phyloP scores from a whole-genome alignment of 2,113 vertebrate genomes.

The Agapornis roseicollis region DNA sequence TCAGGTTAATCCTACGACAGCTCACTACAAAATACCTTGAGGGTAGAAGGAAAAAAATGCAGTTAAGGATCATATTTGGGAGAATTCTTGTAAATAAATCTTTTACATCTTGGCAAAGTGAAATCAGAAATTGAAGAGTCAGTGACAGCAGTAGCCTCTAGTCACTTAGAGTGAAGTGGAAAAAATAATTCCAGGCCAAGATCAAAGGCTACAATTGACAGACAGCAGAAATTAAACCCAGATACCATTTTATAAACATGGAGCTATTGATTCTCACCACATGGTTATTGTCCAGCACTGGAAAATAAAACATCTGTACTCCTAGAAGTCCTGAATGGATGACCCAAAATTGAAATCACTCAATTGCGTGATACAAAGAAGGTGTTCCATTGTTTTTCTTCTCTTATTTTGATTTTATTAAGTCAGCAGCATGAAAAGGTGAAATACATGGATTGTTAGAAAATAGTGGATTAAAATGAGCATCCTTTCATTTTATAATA shows the following conservation, averaged over 20 bases:
- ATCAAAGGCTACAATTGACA: constrained; percentile 78
- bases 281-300: constrained; percentile 75
- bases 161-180: constrained; percentile 75
- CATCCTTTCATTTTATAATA: not conserved
- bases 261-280: constrained; percentile 67
- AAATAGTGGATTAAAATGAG: not conserved
- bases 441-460: not conserved
- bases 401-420: not conserved
- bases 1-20: constrained; percentile 38
- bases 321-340: constrained; percentile 55
- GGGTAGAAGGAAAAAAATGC: not conserved
- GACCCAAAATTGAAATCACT: constrained; percentile 53
- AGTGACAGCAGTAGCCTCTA: constrained; percentile 77
- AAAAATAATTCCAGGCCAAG: constrained; percentile 73
- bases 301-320: constrained; percentile 68
- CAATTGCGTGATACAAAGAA: not conserved
- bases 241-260: constrained; percentile 71
- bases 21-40: constrained; percentile 32
- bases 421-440: not conserved
- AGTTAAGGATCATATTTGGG: constrained; percentile 23
- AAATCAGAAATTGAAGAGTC: constrained; percentile 66
- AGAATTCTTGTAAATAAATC: constrained; percentile 71
- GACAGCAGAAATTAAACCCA: constrained; percentile 82
- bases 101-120: constrained; percentile 63
- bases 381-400: not conserved